A percentile compares a stretch with the other conserved stretches of the same genome.
These are phyloP conservation scores for Phengaris alcon DNA, from an alignment of 2,888 invertebrate species.

Conservation along the genomic window DNA sequence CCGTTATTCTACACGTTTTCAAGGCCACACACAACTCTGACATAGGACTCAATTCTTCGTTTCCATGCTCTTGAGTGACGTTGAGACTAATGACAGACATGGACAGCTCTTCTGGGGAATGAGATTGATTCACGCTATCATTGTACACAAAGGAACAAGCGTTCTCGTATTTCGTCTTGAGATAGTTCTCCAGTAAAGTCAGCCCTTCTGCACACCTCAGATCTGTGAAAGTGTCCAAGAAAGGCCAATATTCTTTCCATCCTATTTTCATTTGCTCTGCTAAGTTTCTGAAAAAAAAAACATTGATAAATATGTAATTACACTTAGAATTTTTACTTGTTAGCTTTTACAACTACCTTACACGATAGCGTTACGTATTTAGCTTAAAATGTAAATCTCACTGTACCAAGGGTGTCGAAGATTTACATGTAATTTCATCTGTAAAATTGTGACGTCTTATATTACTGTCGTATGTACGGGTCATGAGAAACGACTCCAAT, in stretches of 20 bases:
- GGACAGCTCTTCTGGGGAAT: conserved; percentile 55
- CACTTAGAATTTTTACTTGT: no score
- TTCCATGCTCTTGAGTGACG: conserved; percentile 48
- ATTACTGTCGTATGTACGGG: no score
- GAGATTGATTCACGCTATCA: conserved; percentile 57
- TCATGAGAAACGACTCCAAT: no score
- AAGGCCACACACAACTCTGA: conserved; percentile 80
- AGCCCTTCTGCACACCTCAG: conserved; percentile 87
- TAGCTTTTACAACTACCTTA: background rate
- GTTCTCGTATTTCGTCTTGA: conserved; percentile 78
- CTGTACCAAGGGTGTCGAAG: no score
- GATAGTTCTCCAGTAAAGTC: conserved; percentile 84
- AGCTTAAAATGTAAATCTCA: no score
- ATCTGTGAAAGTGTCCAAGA: conserved; percentile 89
- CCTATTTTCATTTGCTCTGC: conserved; percentile 85
- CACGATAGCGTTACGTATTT: no score
- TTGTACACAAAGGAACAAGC: conserved; percentile 63
- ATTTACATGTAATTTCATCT: no score
- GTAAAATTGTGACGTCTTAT: no score
- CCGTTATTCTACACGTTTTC: conserved; percentile 75
- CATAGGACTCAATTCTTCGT: conserved; percentile 72
- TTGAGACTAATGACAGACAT: conserved; percentile 59
- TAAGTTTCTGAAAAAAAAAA: conserved; percentile 71
- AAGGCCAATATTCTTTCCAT: conserved; percentile 97
- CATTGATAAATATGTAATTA: background rate